Conservation (phyloP, 2,888 invertebrate genomes). For the Eupithecia vulgata region DNA sequence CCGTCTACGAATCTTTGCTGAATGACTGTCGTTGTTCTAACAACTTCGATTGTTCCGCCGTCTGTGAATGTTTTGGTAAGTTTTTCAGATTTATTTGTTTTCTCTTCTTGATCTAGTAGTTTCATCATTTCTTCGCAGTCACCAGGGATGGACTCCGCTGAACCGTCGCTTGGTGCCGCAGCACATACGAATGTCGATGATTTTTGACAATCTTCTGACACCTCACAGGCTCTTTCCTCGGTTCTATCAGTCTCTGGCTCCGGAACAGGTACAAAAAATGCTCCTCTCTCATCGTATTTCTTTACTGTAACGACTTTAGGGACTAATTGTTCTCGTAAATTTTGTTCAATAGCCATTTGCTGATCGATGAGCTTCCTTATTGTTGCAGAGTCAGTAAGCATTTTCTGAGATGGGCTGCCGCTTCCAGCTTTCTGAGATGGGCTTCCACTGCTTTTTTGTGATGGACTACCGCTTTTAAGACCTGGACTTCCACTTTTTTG, state of each 20-base stretch:
- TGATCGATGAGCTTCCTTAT: constrained; percentile 80
- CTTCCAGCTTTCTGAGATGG: constrained; percentile 79
- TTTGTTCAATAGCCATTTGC: constrained; percentile 77
- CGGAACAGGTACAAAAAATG: constrained; percentile 76
- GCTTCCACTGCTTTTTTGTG: constrained; percentile 76
- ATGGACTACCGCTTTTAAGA: constrained; percentile 78
- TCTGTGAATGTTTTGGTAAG: constrained; percentile 65
- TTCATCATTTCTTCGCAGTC: constrained; percentile 86
- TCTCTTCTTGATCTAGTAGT: constrained; percentile 82
- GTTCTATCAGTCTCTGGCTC: constrained; percentile 53
- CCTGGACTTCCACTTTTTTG: constrained; percentile 78
- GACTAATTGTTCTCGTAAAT: constrained; percentile 65
- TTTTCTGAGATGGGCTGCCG: constrained; percentile 76
- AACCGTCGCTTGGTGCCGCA: constrained; percentile 77
- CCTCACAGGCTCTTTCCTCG: constrained; percentile 55
- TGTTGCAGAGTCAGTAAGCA: constrained; percentile 76
- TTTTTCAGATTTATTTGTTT: constrained; percentile 57
- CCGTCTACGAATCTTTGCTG: constrained; percentile 79
- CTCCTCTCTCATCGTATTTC: constrained; percentile 77
- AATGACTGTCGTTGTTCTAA: constrained; percentile 76
- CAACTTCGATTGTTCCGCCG: constrained; percentile 71
- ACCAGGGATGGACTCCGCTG: constrained; percentile 82
- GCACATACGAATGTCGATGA: constrained; percentile 75
- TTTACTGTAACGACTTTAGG: constrained; percentile 79
- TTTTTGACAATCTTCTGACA: constrained; percentile 75